phyloP scores from a whole-genome alignment of 2,888 invertebrate genomes.

The Diabrotica balteata region DNA sequence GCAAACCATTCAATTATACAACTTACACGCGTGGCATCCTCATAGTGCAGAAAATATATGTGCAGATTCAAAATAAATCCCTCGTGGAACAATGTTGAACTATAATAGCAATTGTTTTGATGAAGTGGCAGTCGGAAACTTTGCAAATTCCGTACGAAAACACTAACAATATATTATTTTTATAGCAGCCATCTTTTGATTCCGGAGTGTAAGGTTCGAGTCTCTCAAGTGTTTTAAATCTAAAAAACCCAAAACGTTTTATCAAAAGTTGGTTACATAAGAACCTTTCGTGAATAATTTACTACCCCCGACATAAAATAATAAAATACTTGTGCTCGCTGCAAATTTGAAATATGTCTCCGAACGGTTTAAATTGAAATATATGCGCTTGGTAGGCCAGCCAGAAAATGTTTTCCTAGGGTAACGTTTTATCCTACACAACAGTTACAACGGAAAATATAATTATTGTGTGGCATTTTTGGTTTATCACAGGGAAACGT shows the following conservation, averaged over 20 bases:
- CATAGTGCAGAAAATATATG: slow-evolving; percentile 9
- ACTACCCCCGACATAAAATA: slow-evolving; percentile 48
- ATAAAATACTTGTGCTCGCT: slow-evolving; percentile 50
- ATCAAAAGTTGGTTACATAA: slow-evolving; percentile 51
- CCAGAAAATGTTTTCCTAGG: neutral
- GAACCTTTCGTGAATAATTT: slow-evolving; percentile 48
- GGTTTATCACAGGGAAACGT: no score
- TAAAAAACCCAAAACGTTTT: slow-evolving; percentile 49
- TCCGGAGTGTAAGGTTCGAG: slow-evolving; percentile 21
- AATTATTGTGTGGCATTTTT: no score
- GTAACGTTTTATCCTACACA: no score
- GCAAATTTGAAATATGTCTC: slow-evolving; percentile 49
- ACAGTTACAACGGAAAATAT: no score
- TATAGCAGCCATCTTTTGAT: slow-evolving; percentile 41
- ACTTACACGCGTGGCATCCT: neutral
- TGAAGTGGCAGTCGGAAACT: slow-evolving; percentile 29
- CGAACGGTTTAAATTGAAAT: slow-evolving; percentile 47
- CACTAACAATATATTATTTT: slow-evolving; percentile 49
- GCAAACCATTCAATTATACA: neutral
- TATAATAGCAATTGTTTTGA: slow-evolving; percentile 29
- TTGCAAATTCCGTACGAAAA: slow-evolving; percentile 34
- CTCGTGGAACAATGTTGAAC: slow-evolving; percentile 20
- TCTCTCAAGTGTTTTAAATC: slow-evolving; percentile 52
- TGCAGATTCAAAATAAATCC: slow-evolving; percentile 15
- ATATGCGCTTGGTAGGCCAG: slow-evolving; percentile 31